Evolutionary conservation across 2,888 invertebrate species (phyloP), one percentile per base, ranked within the genome.

Genomic region (Caradrina clavipalpis): DNA sequence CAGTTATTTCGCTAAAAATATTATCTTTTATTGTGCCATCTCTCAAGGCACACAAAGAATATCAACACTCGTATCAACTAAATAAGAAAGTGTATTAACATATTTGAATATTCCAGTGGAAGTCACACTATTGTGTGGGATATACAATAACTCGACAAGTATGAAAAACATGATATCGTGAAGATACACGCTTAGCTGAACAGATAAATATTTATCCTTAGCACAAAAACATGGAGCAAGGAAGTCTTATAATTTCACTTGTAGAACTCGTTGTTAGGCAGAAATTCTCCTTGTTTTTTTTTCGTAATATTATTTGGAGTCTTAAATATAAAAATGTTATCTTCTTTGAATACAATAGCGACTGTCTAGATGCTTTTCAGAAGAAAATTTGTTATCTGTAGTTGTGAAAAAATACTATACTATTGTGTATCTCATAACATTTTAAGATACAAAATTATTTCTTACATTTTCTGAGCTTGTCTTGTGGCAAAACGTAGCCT

Each of bases 21-120:
- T 82, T 82, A 73, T 81, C 54, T 78, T 78, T 83, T 76, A 83
- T 57, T 54, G 56, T 69, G 57, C 61, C 68, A 69, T 76, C 49
- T 75, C 49, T 73, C 76, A 78, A 66, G 57, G 53, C 76, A 61
- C 58, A 81, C 68, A 78, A 68, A 68, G 78, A 76, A 76, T 68
- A 81, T 81, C 78, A 78, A 73, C 66, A 73, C 55, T 71, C 77
- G 10, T 71, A 66, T 71, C 81, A 76, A 71, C 73, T 78, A 81
- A 78, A 81, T 78, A 82, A 78, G 64, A 76, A 83, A 71, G 68
- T 53, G 49, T 71, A 78, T 73, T 76, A 81, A 81, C 82, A 83
- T 81, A 81, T 83, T 67, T 83, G 69, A 81, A 81, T 82, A 78
- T 78, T 71, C 69, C 61, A 66, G 59, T 45, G 61, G 49, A 73